These are phyloP conservation scores for Malaclemys terrapin DNA, from an alignment of 2,113 vertebrate genomes.

Conservation along the genomic window DNA sequence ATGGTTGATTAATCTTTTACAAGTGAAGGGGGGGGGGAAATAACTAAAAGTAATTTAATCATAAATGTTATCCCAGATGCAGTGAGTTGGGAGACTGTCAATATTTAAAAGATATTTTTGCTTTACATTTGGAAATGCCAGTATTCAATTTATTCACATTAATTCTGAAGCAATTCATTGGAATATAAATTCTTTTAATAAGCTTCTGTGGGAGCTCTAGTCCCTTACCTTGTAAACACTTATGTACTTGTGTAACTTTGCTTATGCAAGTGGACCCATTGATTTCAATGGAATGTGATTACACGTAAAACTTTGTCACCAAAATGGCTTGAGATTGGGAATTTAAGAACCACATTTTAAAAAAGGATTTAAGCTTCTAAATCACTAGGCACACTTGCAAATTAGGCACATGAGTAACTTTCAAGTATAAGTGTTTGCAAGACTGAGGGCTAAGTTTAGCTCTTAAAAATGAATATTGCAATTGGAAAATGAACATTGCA, in stretches of 20 bases:
- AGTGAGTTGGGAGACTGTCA: conserved; percentile 61
- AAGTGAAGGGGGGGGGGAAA: conserved; percentile 70
- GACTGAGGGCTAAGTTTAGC: neutral
- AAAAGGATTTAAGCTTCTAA: neutral
- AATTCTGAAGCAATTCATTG: conserved; percentile 27
- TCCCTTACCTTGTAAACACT: neutral
- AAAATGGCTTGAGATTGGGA: neutral
- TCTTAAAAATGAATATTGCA: neutral
- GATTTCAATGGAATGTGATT: neutral
- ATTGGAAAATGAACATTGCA: neutral
- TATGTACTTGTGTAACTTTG: fast-evolving
- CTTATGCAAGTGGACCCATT: neutral
- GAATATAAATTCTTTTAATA: neutral
- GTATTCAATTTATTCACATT: neutral
- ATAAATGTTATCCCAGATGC: conserved; percentile 73
- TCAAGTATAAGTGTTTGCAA: neutral
- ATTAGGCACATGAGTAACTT: neutral
- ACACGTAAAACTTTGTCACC: neutral
- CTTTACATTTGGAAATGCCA: conserved; percentile 53
- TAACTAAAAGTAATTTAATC: conserved; percentile 74
- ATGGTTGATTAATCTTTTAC: conserved; percentile 87
- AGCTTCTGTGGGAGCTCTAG: fast-evolving
- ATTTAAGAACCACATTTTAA: neutral
- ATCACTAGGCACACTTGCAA: neutral
- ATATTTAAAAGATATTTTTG: conserved; percentile 52